phyloP scores from a whole-genome alignment of 1,140 invertebrate genomes.

The Penaeus indicus region DNA sequence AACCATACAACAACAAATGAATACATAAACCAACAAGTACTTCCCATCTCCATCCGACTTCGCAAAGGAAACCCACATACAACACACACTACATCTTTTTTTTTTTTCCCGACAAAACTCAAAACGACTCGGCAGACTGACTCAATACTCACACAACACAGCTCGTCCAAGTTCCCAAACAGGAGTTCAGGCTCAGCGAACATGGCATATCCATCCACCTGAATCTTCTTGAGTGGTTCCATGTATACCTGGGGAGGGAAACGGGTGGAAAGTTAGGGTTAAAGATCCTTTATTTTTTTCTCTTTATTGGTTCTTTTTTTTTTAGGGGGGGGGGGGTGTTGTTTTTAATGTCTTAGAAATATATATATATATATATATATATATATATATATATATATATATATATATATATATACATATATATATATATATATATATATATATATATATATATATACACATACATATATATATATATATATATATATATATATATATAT shows the following conservation, averaged over 20 bases:
- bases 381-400: neutral
- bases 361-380: neutral
- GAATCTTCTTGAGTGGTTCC: conserved; percentile 80
- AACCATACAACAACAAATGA: too few relatives aligned
- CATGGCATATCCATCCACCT: conserved; percentile 80
- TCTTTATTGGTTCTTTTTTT: too few relatives aligned
- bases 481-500: too few relatives aligned
- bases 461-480: too few relatives aligned
- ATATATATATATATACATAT: neutral
- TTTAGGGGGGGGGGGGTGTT: neutral
- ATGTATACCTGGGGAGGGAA: conserved; percentile 76
- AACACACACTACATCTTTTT: too few relatives aligned
- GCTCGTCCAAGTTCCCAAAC: conserved; percentile 80
- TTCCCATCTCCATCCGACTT: too few relatives aligned
- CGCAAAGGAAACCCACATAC: too few relatives aligned
- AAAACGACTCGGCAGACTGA: neutral
- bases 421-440: too few relatives aligned
- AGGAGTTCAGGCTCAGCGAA: conserved; percentile 79
- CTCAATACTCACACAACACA: conserved; percentile 76
- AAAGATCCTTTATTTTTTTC: too few relatives aligned
- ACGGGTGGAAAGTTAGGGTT: neutral
- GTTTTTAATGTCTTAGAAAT: neutral
- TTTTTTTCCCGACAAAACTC: neutral
- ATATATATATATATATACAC: too few relatives aligned
- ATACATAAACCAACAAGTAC: too few relatives aligned